Evolutionary conservation across 2,113 vertebrate genomes (phyloP).

Genomic region (Nesoenas mayeri): DNA sequence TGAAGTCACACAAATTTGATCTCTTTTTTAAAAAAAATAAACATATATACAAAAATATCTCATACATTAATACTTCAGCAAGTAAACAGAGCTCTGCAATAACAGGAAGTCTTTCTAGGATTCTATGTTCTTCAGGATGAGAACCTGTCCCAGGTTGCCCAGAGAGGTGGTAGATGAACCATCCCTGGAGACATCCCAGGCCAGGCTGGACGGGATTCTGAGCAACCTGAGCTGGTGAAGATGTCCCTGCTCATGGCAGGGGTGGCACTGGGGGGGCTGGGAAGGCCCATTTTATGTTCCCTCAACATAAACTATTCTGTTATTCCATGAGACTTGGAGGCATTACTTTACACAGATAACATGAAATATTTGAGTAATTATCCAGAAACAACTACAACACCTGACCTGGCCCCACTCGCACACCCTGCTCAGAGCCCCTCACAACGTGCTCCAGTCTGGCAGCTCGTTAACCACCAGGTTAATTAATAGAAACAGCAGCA

Average conservation of each 20-base stretch:
- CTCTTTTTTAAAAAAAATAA: background rate
- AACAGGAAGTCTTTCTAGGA: too few relatives aligned
- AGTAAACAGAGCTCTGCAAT: accelerated
- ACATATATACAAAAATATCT: background rate
- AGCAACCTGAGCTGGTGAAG: too few relatives aligned
- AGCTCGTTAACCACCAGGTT: accelerated
- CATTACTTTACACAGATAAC: background rate
- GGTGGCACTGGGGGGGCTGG: too few relatives aligned
- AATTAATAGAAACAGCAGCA: background rate
- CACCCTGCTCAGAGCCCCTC: background rate
- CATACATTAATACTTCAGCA: background rate
- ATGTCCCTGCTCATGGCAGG: too few relatives aligned
- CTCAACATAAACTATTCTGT: background rate
- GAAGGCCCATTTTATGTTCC: too few relatives aligned
- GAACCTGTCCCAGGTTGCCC: too few relatives aligned
- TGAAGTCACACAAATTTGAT: background rate
- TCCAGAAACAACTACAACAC: background rate
- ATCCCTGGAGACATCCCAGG: too few relatives aligned
- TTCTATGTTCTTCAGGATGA: background rate
- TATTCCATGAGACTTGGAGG: background rate
- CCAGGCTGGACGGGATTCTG: too few relatives aligned
- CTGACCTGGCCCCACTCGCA: background rate
- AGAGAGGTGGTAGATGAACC: too few relatives aligned
- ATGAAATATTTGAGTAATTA: background rate
- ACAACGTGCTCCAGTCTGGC: background rate